Base-by-base conservation (phyloP, 2,113 vertebrate genomes). In the Malurus alboscapulatus region DNA sequence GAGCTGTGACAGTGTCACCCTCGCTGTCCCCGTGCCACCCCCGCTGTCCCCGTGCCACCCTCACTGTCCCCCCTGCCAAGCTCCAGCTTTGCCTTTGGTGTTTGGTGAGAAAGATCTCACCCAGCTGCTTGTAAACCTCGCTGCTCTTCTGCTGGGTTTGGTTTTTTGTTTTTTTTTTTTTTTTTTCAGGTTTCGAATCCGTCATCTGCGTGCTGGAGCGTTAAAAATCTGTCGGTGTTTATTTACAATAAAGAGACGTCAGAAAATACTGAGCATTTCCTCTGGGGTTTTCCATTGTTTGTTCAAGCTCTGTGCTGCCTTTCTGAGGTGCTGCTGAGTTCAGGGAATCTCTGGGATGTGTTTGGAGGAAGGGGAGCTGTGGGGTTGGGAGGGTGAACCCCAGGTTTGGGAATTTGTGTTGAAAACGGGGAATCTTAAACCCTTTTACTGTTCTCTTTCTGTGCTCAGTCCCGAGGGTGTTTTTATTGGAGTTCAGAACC, bases 241-340 rank as follows among this genome's bases (percentile, higher is more conserved):
- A 66, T 93, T 94, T 88, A 24, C 87, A 94, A 86, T 94, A 95
- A 94, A 96, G 79, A 59, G 44, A 19, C 55, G 85, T 62, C 0
- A 4, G 61, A 45, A 34, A 26, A 9, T 1, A 10, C 5, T 29
- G 15, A 3, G 18, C 1, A 1, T 73, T 77, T 47, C 42, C 44
- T 67, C 18, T 47, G 38, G 59, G 57, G 1, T 36, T 73, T 92
- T 58, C 54, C 34, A 2, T 25, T 79, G 21, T 91, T 76, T 89
- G 54, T n/a, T 45, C 0, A 17, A 3, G 4, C 16, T 10, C 12
- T 6, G 12, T 34, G 51, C 26, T 78, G 77, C 4, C 11, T 45
- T 84, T 25, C 38, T 15, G 67, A 17, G 68, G 4, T 2, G 10
- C 4, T 10, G 53, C 34, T 27, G 71, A 42, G 5, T 44, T 67